These are phyloP conservation scores for Hydriomena furcata DNA, from an alignment of 2,888 invertebrate genomes.

Conservation along the genomic window DNA sequence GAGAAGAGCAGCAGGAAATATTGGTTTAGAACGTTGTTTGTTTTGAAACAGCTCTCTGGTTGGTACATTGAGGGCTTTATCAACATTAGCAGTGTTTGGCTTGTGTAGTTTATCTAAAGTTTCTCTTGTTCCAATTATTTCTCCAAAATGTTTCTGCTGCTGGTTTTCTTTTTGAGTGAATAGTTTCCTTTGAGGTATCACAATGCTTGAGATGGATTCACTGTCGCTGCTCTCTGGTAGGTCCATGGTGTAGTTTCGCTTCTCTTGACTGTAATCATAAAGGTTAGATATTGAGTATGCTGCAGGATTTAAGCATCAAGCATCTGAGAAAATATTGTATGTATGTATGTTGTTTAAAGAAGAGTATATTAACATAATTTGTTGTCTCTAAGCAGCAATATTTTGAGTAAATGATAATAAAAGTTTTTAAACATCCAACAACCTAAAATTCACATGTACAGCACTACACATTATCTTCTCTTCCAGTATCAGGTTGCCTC, in stretches of 20 bases:
- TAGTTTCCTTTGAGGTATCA: conserved; percentile 64
- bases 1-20: conserved; percentile 61
- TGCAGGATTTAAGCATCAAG: too few relatives aligned
- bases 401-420: too few relatives aligned
- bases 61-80: conserved; percentile 50
- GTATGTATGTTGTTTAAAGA: too few relatives aligned
- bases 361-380: too few relatives aligned
- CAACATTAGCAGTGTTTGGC: conserved; percentile 41
- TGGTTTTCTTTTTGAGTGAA: conserved; percentile 62
- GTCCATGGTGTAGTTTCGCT: conserved; percentile 55
- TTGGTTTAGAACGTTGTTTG: conserved; percentile 48
- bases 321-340: too few relatives aligned
- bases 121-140: conserved; percentile 53
- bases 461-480: too few relatives aligned
- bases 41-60: conserved; percentile 60
- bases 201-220: conserved; percentile 71
- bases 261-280: conserved; percentile 29
- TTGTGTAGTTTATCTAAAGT: conserved; percentile 52
- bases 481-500: too few relatives aligned
- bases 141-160: conserved; percentile 50
- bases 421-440: too few relatives aligned
- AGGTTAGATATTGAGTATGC: background rate
- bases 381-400: too few relatives aligned
- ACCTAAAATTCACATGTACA: too few relatives aligned
- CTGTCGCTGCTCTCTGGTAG: conserved; percentile 69